Evolutionary conservation across 2,888 invertebrate genomes (phyloP).

Genomic region (Tinea semifulvella): DNA sequence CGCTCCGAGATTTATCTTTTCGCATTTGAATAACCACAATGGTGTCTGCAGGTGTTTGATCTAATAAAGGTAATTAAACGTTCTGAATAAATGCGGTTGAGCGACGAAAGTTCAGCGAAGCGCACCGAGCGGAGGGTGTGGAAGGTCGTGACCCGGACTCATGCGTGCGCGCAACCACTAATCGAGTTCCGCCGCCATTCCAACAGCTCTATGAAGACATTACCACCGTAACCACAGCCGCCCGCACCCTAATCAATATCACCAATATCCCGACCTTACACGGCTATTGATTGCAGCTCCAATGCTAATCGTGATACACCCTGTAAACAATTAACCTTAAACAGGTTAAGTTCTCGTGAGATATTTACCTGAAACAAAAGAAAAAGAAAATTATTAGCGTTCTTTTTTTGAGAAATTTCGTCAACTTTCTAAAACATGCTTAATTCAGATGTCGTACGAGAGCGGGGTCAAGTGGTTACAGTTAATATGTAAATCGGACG

Average conservation of each 20-base stretch:
- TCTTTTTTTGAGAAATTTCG: conserved; percentile 15
- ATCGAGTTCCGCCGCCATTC: conserved; percentile 14
- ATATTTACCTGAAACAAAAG: conserved; percentile 34
- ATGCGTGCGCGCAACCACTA: conserved; percentile 9
- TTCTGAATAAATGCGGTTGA: conserved; percentile 11
- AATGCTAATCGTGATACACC: background rate
- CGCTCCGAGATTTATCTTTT: conserved; percentile 7
- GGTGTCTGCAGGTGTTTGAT: conserved; percentile 6
- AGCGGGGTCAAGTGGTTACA: conserved; percentile 27
- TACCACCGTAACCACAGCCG: conserved; percentile 14
- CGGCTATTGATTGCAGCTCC: background rate
- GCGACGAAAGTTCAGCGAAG: conserved; percentile 7
- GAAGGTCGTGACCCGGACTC: conserved; percentile 14
- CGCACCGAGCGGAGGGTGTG: conserved; percentile 4
- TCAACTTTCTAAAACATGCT: conserved; percentile 30
- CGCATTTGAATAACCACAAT: conserved; percentile 8
- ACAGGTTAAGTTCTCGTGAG: background rate
- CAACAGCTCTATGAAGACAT: conserved; percentile 16
- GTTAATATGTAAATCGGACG: conserved; percentile 43
- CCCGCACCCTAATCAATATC: conserved; percentile 5
- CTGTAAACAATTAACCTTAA: no score
- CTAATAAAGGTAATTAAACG: conserved; percentile 9
- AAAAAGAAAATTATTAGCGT: conserved; percentile 12
- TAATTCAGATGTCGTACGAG: conserved; percentile 39
- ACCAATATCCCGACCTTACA: background rate